phyloP scores from a whole-genome alignment of 1,140 invertebrate genomes.

The Helicoverpa armigera region DNA sequence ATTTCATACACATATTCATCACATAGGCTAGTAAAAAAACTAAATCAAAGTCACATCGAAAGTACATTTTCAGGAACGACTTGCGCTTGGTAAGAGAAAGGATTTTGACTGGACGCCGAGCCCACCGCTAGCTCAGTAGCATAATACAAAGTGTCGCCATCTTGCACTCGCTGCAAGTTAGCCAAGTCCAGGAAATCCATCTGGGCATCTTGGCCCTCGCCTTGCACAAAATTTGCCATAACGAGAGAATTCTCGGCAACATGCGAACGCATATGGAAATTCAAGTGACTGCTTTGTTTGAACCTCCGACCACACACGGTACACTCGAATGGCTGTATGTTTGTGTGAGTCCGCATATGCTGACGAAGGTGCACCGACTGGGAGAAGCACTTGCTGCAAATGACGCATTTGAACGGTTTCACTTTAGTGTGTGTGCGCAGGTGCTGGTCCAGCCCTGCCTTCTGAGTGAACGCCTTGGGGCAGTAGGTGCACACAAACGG shows the following conservation, averaged over 20 bases:
- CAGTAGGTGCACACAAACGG: conserved; percentile 95
- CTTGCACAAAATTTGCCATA: conserved; percentile 62
- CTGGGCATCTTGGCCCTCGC: conserved; percentile 55
- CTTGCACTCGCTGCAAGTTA: conserved; percentile 72
- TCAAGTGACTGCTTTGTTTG: conserved; percentile 84
- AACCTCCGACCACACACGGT: conserved; percentile 87
- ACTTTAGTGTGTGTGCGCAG: conserved; percentile 89
- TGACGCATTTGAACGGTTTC: conserved; percentile 90
- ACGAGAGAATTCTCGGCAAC: conserved; percentile 58
- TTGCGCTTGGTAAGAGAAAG: conserved; percentile 52
- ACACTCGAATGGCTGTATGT: conserved; percentile 92
- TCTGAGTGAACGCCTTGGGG: conserved; percentile 95
- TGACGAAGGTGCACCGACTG: conserved; percentile 84
- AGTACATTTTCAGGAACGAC: conserved; percentile 48
- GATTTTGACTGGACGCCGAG: conserved; percentile 43
- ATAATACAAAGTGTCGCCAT: conserved; percentile 78
- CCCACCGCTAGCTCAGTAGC: conserved; percentile 68
- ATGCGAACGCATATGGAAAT: conserved; percentile 83
- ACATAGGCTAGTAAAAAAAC: no score
- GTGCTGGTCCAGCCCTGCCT: conserved; percentile 88
- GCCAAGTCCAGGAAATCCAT: conserved; percentile 73
- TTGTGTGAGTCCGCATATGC: conserved; percentile 86
- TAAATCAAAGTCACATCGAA: conserved; percentile 29
- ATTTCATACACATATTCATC: no score
- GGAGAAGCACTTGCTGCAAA: conserved; percentile 90